These are phyloP conservation scores for Parascotia fuliginaria DNA, from an alignment of 2,888 invertebrate genomes.

Conservation along the genomic window DNA sequence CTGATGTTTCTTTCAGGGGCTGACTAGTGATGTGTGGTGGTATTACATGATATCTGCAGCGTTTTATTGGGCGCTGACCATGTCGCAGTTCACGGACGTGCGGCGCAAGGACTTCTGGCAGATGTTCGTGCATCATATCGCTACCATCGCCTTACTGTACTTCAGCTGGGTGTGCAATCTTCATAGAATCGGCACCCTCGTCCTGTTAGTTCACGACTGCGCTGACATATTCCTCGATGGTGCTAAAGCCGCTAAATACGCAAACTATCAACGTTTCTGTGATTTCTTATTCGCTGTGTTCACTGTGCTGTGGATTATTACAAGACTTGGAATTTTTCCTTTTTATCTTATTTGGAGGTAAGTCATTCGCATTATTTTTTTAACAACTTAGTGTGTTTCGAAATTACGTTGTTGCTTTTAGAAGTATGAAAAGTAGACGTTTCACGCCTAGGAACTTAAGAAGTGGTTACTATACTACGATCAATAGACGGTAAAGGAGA, in stretches of 20 bases:
- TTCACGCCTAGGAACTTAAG: no score
- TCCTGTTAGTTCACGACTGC: constrained; percentile 94
- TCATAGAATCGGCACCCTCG: constrained; percentile 95
- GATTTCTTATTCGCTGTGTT: constrained; percentile 95
- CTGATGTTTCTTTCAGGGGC: constrained; percentile 84
- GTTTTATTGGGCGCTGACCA: constrained; percentile 97
- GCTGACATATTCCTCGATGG: constrained; percentile 97
- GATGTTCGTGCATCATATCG: constrained; percentile 99
- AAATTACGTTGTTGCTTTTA: no score
- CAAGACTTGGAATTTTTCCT: constrained; percentile 95
- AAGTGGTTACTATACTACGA: no score
- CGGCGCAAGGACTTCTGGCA: constrained; percentile 98
- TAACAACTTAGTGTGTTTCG: background rate
- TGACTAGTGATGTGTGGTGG: constrained; percentile 95
- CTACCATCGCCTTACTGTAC: constrained; percentile 94
- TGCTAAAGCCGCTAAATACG: constrained; percentile 97
- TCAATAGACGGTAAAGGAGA: no score
- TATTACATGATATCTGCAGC: constrained; percentile 98
- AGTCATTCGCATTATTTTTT: constrained; percentile 33
- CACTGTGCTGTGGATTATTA: constrained; percentile 95
- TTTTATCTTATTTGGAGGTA: constrained; percentile 94
- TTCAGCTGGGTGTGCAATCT: constrained; percentile 98
- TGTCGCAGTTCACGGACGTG: constrained; percentile 97
- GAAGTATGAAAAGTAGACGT: no score
- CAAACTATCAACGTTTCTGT: constrained; percentile 94